Conservation (phyloP, 2,888 invertebrate genomes). For the Saturnia japonica region DNA sequence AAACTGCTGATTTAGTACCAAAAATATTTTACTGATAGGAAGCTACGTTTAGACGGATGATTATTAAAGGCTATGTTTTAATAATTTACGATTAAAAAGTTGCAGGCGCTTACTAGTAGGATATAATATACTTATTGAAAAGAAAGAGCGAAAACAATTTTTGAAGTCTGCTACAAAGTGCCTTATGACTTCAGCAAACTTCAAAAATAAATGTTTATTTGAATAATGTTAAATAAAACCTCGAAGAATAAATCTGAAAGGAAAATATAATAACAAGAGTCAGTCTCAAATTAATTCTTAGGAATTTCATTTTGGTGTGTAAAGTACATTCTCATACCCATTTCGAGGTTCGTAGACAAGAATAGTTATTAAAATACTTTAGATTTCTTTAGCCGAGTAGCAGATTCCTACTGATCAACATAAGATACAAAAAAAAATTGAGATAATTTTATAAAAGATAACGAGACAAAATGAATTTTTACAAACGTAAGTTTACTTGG, state of each 20-base stretch:
- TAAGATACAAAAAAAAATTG: not conserved
- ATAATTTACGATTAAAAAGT: too few species aligned
- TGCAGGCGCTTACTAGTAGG: too few species aligned
- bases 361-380: conserved; percentile 66
- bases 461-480: not conserved
- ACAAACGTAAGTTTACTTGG: not conserved
- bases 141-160: too few species aligned
- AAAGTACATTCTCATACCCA: conserved; percentile 33
- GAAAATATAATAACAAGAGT: conserved; percentile 24
- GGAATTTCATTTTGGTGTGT: conserved; percentile 47
- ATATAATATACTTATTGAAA: too few species aligned
- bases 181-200: not conserved
- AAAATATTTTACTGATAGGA: too few species aligned
- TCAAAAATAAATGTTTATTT: not conserved
- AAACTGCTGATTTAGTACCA: too few species aligned
- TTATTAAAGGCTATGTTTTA: too few species aligned
- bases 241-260: conserved; percentile 16
- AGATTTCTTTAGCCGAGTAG: conserved; percentile 39
- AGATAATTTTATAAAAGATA: not conserved
- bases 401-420: conserved; percentile 29
- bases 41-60: too few species aligned
- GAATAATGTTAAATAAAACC: not conserved
- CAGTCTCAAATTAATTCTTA: conserved; percentile 32
- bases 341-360: conserved; percentile 42
- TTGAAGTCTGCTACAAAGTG: not conserved